Evolutionary conservation across 2,888 invertebrate genomes (phyloP), one percentile per base, ranked within the genome.

Genomic region (Molanna angustata): DNA sequence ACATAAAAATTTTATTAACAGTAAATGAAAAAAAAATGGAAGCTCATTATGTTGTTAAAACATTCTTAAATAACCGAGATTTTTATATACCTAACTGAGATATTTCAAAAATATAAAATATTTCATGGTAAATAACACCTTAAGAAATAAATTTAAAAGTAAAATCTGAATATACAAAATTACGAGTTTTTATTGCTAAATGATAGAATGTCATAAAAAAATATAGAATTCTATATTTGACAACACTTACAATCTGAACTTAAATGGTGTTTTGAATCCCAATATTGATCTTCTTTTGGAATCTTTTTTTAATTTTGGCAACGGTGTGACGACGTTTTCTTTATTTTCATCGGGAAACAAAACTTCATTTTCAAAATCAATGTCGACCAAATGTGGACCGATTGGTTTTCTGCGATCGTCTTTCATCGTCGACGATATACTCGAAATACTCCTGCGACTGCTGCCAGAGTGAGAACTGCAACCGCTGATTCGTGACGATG

Each of bases 191-290:
- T n/a, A n/a, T n/a, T n/a, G n/a, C n/a, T n/a, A n/a, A n/a, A n/a
- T n/a, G n/a, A n/a, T n/a, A n/a, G n/a, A n/a, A n/a, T n/a, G n/a
- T n/a, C n/a, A n/a, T n/a, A n/a, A n/a, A n/a, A n/a, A n/a, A n/a
- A n/a, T n/a, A n/a, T n/a, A n/a, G n/a, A n/a, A n/a, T n/a, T n/a
- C n/a, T n/a, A n/a, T n/a, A n/a, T n/a, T n/a, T n/a, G n/a, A n/a
- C n/a, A n/a, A n/a, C n/a, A n/a, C n/a, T 41, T 42, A 59, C 7
- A 56, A 37, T 14, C 47, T 48, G 52, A 77, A 77, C 58, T 75
- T 76, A 52, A 77, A 77, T 13, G 77, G 77, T 14, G 77, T 76
- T 65, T 76, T 77, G 55, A 77, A 77, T 39, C 70, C 70, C 22
- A 77, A 61, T 54, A 77, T 61, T 18, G 77, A 77, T 59, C 69